phyloP scores from a whole-genome alignment of 1,140 invertebrate genomes.

The Drosophila tristis region DNA sequence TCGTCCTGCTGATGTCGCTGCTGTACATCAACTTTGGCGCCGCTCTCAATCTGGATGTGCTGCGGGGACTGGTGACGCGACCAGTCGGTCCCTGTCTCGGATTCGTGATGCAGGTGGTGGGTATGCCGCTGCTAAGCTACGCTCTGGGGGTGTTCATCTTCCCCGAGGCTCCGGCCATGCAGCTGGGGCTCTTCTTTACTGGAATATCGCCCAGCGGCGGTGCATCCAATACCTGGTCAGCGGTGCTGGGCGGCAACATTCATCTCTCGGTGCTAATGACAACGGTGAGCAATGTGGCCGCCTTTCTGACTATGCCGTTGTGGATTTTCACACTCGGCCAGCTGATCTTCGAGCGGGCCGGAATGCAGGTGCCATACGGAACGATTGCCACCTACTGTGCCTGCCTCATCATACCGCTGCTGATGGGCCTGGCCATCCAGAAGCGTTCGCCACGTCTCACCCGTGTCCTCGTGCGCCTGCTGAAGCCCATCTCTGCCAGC shows the following conservation, averaged over 20 bases:
- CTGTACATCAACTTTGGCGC: constrained; percentile 98
- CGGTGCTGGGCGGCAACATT: constrained; percentile 94
- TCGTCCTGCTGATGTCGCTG: constrained; percentile 91
- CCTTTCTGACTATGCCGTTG: constrained; percentile 96
- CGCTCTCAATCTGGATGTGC: constrained; percentile 91
- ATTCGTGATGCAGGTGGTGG: constrained; percentile 92
- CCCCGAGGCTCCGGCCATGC: constrained; percentile 88
- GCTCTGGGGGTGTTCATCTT: constrained; percentile 90
- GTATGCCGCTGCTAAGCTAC: constrained; percentile 95
- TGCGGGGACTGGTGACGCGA: constrained; percentile 88
- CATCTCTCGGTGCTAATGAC: constrained; percentile 97
- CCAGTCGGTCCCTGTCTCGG: constrained; percentile 94
- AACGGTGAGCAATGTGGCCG: constrained; percentile 92
- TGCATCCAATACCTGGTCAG: constrained; percentile 98
- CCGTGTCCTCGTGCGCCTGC: constrained; percentile 89
- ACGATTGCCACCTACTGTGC: constrained; percentile 91
- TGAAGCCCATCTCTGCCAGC: constrained; percentile 93
- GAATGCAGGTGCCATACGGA: constrained; percentile 91
- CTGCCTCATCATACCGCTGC: constrained; percentile 92
- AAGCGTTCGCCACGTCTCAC: constrained; percentile 88
- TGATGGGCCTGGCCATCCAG: constrained; percentile 91
- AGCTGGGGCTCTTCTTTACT: constrained; percentile 95
- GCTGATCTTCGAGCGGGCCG: constrained; percentile 89
- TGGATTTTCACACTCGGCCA: constrained; percentile 97
- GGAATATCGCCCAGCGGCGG: constrained; percentile 96